Base-by-base conservation (phyloP, 2,797 vertebrate genomes). In the Pampus argenteus region DNA sequence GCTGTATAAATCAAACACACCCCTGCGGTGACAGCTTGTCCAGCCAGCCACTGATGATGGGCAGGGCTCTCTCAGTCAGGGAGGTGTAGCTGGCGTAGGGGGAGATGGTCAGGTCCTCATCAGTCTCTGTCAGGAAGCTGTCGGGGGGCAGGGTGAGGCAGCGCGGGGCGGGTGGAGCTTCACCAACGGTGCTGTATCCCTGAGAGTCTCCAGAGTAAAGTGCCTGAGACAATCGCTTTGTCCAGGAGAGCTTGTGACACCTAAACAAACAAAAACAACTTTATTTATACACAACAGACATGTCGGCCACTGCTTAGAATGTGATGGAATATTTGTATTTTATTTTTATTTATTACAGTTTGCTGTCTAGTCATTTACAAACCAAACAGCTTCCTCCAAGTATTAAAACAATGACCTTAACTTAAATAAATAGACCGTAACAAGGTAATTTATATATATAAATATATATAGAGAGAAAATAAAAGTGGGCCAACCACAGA, bases 11-110 rank as follows among this genome's bases (percentile, higher is more conserved):
- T 52, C 42, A 63, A 78, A 86, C 89, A 0, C 74, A 93, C 98
- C 98, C 98, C 82, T 99, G 98, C 3, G 98, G 98, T 5, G 97
- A 98, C 23, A 99, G 95, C 84, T 99, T 99, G 90, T 99, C 98
- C 82, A 99, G 91, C 97, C 98, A 99, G 80, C 96, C 94, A 0
- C 94, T 95, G 83, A 98, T 95, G 86, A 98, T 88, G 62, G 96
- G 95, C 3, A 88, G 86, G 0, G 94, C 91, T 42, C 88, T 94
- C 78, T 98, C 97, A 0, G 92, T 93, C 5, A 95, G 88, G 0
- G 96, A 97, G 0, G 96, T 96, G 90, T 96, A 99, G 90, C 97
- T 98, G 90, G 97, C 98, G 0, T 99, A 99, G 0, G 98, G 98
- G 5, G 98, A 99, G 88, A 99, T 99, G 85, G 93, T 95, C 79